phyloP scores from a whole-genome alignment of 2,113 vertebrate genomes.

The Cairina moschata region DNA sequence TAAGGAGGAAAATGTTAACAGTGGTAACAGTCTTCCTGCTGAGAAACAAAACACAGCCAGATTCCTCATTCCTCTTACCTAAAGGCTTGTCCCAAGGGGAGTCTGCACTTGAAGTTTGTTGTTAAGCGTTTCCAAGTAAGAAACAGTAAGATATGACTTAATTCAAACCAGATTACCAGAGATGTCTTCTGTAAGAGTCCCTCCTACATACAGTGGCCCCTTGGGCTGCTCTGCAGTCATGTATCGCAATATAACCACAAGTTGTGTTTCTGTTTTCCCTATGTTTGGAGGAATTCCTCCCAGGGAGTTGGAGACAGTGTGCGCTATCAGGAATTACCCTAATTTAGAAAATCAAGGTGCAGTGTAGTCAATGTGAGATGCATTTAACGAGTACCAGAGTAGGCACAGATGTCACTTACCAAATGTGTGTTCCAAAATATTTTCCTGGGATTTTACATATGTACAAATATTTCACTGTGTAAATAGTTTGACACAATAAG shows the following conservation, averaged over 20 bases:
- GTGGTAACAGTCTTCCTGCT: slow-evolving; percentile 1
- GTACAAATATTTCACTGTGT: background rate
- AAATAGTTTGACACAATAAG: background rate
- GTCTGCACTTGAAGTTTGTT: background rate
- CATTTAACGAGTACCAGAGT: background rate
- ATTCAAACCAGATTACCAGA: background rate
- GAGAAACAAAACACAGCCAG: background rate
- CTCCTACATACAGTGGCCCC: background rate
- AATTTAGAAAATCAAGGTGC: background rate
- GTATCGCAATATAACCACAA: background rate
- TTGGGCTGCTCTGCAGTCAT: background rate
- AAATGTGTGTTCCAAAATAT: background rate
- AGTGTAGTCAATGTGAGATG: rapidly evolving
- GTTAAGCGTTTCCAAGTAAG: background rate
- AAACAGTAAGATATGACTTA: background rate
- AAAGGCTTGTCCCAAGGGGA: background rate
- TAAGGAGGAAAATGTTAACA: slow-evolving; percentile 4
- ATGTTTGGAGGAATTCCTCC: background rate
- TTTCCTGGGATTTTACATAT: background rate
- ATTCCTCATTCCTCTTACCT: background rate
- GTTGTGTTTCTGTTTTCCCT: background rate
- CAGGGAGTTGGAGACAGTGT: background rate
- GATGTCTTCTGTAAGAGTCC: background rate
- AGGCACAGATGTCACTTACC: background rate
- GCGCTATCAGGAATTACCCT: background rate